Percentiles rank a stretch among this genome's conserved stretches.
phyloP scores from a whole-genome alignment of 37 sponge, comb jelly and placozoan species.

The Crambe crambe region DNA sequence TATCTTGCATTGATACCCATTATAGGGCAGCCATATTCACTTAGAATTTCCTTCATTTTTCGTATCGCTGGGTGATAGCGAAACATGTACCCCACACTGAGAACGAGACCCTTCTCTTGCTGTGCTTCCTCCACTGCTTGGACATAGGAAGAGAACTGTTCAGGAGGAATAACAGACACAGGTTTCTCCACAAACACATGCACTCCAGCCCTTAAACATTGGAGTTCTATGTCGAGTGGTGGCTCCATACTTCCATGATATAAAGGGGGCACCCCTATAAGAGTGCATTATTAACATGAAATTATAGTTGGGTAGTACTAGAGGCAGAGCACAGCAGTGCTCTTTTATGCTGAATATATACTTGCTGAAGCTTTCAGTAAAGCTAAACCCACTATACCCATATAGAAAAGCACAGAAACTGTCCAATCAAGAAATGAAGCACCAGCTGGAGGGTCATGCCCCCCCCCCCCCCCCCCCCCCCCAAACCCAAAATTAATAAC shows the following conservation, averaged over 20 bases:
- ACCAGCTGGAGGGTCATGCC: too few relatives aligned
- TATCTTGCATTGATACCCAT: constrained; percentile 64
- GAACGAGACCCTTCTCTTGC: constrained; percentile 28
- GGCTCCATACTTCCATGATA: constrained; percentile 57
- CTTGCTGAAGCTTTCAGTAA: too few relatives aligned
- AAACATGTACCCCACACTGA: constrained; percentile 88
- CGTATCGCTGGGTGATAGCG: constrained; percentile 84
- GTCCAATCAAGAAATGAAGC: too few relatives aligned
- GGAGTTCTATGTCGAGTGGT: constrained; percentile 66
- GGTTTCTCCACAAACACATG: constrained; percentile 89
- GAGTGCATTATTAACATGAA: too few relatives aligned
- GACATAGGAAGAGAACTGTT: constrained; percentile 52
- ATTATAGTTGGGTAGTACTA: too few relatives aligned
- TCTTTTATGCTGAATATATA: too few relatives aligned
- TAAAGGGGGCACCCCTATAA: constrained; percentile 76
- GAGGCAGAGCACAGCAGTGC: too few relatives aligned
- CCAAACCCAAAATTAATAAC: too few relatives aligned
- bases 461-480: too few relatives aligned
- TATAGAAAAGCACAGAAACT: too few relatives aligned
- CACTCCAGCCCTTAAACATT: constrained; percentile 66
- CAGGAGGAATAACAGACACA: constrained; percentile 72
- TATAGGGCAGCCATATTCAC: constrained; percentile 34
- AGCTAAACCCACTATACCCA: too few relatives aligned
- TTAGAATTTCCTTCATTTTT: constrained; percentile 49
- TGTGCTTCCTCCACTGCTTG: constrained; percentile 38